Conservation (phyloP, 2,888 invertebrate genomes). For the Shargacucullia verbasci region DNA sequence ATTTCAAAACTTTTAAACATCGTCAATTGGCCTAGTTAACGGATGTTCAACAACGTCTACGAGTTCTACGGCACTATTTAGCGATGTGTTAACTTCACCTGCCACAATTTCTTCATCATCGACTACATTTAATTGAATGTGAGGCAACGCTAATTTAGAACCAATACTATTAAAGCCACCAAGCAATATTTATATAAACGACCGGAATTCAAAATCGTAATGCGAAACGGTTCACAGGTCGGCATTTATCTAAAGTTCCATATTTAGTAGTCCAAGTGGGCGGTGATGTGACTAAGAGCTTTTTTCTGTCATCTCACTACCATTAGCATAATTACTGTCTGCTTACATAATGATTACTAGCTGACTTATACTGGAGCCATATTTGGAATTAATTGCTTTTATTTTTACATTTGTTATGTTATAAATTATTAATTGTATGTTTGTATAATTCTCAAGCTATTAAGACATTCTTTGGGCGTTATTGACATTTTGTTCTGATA, state of each 20-base stretch:
- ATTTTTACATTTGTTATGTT: slow-evolving; percentile 24
- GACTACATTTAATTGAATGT: slow-evolving; percentile 21
- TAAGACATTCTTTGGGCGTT: slow-evolving; percentile 12
- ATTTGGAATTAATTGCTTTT: slow-evolving; percentile 31
- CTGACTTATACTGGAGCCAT: slow-evolving; percentile 33
- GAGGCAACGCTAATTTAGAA: slow-evolving; percentile 31
- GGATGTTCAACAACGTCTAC: neutral
- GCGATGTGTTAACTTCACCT: neutral
- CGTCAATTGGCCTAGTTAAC: neutral
- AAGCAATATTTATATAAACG: slow-evolving; percentile 25
- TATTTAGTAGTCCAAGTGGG: slow-evolving; percentile 41
- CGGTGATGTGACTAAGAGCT: slow-evolving; percentile 29
- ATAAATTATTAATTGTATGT: slow-evolving; percentile 35
- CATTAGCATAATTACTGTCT: slow-evolving; percentile 50
- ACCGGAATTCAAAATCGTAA: slow-evolving; percentile 25
- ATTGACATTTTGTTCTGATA: slow-evolving; percentile 5
- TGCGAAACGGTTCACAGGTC: slow-evolving; percentile 42
- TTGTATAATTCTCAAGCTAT: slow-evolving; percentile 27
- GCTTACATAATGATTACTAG: slow-evolving; percentile 35
- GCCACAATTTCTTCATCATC: slow-evolving; percentile 12
- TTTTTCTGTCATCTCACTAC: slow-evolving; percentile 46
- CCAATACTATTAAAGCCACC: slow-evolving; percentile 2
- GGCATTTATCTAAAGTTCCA: slow-evolving; percentile 24
- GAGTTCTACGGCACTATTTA: neutral
- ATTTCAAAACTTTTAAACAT: neutral